Conservation (phyloP, 1,140 invertebrate species). For the Fopius arisanus region DNA sequence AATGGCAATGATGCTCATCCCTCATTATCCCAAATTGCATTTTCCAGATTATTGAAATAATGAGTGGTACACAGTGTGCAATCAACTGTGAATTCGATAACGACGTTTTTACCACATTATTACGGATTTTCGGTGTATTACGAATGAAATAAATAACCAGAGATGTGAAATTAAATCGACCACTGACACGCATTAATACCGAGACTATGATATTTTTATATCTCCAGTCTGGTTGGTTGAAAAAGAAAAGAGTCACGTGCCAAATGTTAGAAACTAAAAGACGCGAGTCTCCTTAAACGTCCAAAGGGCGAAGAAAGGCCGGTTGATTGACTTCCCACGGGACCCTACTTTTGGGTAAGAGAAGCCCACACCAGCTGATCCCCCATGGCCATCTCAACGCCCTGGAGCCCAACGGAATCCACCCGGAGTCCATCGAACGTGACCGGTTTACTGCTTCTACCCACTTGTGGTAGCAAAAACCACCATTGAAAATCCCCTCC, state of each 20-base stretch:
- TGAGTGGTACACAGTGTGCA: not conserved
- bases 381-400: constrained; percentile 50
- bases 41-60: constrained; percentile 7
- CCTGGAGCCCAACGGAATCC: constrained; percentile 45
- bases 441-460: constrained; percentile 44
- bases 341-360: constrained; percentile 57
- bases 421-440: constrained; percentile 47
- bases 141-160: too few species aligned
- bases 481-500: not conserved
- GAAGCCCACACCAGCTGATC: constrained; percentile 54
- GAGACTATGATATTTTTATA: too few species aligned
- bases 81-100: not conserved
- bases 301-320: constrained; percentile 55
- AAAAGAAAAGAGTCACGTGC: not conserved
- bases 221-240: too few species aligned
- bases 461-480: not conserved
- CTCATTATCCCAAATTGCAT: constrained; percentile 1
- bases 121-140: not conserved
- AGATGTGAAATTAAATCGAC: too few species aligned
- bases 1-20: not conserved
- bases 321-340: constrained; percentile 65
- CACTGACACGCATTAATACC: too few species aligned
- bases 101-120: not conserved
- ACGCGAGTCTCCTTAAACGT: constrained; percentile 17
- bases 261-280: not conserved